Conservation (phyloP, 1,140 invertebrate genomes). For the Sitophilus oryzae region DNA sequence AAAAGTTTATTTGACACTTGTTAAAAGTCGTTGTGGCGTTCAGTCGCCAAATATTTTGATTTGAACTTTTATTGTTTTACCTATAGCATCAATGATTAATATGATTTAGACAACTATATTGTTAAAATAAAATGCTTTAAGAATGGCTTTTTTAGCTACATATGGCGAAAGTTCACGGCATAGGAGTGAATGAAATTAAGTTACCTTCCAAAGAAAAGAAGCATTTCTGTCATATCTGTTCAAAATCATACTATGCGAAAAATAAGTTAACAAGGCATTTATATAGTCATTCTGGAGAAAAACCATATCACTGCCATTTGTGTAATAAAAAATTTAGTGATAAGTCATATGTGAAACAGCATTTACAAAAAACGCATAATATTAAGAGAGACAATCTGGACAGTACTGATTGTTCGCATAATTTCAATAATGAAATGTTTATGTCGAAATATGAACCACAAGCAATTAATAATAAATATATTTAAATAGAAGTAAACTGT, state of each 20-base stretch:
- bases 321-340: conserved; percentile 52
- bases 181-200: conserved; percentile 29
- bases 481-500: no score
- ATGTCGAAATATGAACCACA: no score
- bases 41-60: no score
- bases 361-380: conserved; percentile 31
- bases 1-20: no score
- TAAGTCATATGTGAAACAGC: conserved; percentile 36
- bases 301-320: conserved; percentile 58
- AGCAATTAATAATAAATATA: no score
- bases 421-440: no score
- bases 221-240: conserved; percentile 34
- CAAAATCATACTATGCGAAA: conserved; percentile 52
- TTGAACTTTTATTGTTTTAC: no score
- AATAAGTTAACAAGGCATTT: conserved; percentile 58
- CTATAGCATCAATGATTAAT: no score
- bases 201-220: conserved; percentile 30
- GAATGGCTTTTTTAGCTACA: conserved; percentile 23
- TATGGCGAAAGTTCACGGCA: conserved; percentile 21
- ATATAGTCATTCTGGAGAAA: conserved; percentile 64
- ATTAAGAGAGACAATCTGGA: conserved; percentile 1
- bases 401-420: no score
- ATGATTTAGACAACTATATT: no score
- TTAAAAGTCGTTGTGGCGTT: no score
- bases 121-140: no score